Evolutionary conservation across 2,888 invertebrate species (phyloP), one percentile per base, ranked within the genome.

Genomic region (Drosophila nr. medialis): DNA sequence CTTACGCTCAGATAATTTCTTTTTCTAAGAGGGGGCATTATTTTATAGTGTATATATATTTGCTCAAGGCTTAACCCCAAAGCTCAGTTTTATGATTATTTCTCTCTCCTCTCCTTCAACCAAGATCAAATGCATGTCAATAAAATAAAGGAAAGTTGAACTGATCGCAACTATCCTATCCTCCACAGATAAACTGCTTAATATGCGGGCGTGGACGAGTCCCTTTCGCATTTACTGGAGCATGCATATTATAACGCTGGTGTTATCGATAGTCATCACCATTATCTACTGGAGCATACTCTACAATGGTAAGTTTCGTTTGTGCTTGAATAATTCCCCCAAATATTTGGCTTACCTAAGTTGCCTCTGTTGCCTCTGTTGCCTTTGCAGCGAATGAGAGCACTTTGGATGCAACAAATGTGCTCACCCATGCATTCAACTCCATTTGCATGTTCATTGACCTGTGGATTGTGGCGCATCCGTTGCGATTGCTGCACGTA

Each of bases 381-480:
- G 1, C 6, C 4, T 32, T 89, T 91, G 11, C 92, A 95, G 95
- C 93, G 15, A 81, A 83, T 32, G 89, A 92, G 64, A 81, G 72
- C 49, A 59, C 72, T 5, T 67, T 91, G 69, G 90, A 79, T 72
- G 94, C 94, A 0, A 93, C 96, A 49, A 97, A 96, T 92, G 92
- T 96, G 24, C 93, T 96, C 60, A 95, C 96, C 0, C 97, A 98
- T 92, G 96, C 95, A 15, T 94, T 95, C 75, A 97, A 97, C 93
- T 96, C 96, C 0, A 82, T 96, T 13, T 93, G 96, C 74, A 96
- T 97, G 95, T 91, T 96, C 45, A 74, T 95, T 6, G 97, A 98
- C 92, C 91, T 97, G 53, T 94, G 94, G 64, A 93, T 97, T 59
- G 95, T 96, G 11, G 94, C 95, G 40, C 96, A 97, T 90, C 97